Evolutionary conservation across 2,797 vertebrate genomes (phyloP), one percentile per base, ranked within the genome.

Genomic region (Aldrovandia affinis): DNA sequence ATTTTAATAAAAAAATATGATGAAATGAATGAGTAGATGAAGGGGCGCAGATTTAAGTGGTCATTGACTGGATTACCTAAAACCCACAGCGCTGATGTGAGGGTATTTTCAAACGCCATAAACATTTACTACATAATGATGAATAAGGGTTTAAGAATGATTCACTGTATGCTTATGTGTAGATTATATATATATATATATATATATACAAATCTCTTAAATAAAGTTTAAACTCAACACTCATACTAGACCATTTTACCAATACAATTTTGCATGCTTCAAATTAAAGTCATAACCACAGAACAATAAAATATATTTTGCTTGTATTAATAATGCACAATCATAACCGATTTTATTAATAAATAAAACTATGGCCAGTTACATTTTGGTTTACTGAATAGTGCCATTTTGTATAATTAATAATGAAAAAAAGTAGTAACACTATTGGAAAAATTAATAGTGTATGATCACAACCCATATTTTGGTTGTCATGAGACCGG

Each of bases 21-120:
- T 94, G 94, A 94, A 90, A 93, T 83, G 92, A 92, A 92, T 92
- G 92, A 91, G 88, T 92, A 91, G 84, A 85, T 87, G 85, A 89
- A 90, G 87, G 83, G 87, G 88, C 15, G 3, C 65, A 15, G 65
- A 70, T 70, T 36, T 15, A 70, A 1, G 63, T 33, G 30, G 63
- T 30, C 28, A 30, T 65, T 18, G 12, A 15, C 15, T 9, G 63
- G 30, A 68, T 61, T 0, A 6, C 22, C 59, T 59, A 22, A 59
- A 59, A 22, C 25, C 28, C 0, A 57, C 18, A 15, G 55, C 18
- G 55, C 18, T 20, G 55, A 18, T 59, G 15, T 20, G 55, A 63
- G 25, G 61, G 6, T 28, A 63, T n/a, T 63, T n/a, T 30, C 10
- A 33, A 68, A 20, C 30, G 63, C n/a, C 33, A 12, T 68, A 8